Percentiles rank a stretch among this genome's conserved stretches.
Conservation (phyloP, 2,888 invertebrate genomes). For the Julus scanicus region DNA sequence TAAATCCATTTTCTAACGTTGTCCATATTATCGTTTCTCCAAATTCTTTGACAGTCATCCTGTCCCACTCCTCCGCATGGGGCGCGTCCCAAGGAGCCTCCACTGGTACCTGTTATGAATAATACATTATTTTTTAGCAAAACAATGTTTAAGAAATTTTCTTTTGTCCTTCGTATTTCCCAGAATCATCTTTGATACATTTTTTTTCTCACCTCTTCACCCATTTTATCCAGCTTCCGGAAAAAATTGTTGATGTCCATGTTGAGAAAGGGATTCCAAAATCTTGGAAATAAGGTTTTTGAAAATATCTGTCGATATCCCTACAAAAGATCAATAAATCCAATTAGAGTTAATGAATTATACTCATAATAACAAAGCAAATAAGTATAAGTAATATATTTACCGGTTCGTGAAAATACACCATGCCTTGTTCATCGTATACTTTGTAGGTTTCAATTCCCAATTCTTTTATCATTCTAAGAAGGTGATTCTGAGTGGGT, state of each 20-base stretch:
- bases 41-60: conserved; percentile 62
- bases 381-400: neutral
- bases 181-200: neutral
- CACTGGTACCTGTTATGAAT: conserved; percentile 59
- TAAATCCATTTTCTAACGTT: conserved; percentile 59
- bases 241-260: conserved; percentile 57
- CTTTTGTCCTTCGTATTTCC: neutral
- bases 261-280: conserved; percentile 57
- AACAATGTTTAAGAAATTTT: neutral
- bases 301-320: conserved; percentile 55
- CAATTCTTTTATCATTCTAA: conserved; percentile 65
- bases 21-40: conserved; percentile 63
- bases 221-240: conserved; percentile 54
- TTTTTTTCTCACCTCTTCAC: conserved; percentile 54
- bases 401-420: conserved; percentile 56
- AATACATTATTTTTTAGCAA: neutral
- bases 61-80: conserved; percentile 64
- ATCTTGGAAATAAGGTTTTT: conserved; percentile 51
- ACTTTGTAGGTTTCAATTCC: conserved; percentile 64
- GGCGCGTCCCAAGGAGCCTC: conserved; percentile 65
- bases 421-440: conserved; percentile 56
- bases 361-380: too few relatives aligned
- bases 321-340: too few relatives aligned
- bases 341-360: too few relatives aligned
- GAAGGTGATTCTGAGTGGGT: conserved; percentile 65